phyloP scores from a whole-genome alignment of 2,113 vertebrate genomes.

The Todiramphus chloris region DNA sequence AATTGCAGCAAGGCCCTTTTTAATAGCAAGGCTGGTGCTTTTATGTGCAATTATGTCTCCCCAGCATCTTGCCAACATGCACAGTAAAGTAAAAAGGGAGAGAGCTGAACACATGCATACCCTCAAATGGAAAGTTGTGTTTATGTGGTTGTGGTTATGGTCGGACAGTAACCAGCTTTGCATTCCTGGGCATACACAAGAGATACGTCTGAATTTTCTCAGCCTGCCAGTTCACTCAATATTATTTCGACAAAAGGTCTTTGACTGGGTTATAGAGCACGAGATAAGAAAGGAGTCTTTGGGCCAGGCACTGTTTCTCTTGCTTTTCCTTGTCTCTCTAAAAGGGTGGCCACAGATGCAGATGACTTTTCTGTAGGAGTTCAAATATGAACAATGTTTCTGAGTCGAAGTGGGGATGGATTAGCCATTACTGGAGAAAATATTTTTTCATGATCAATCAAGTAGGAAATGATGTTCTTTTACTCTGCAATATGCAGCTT shows the following conservation, averaged over 20 bases:
- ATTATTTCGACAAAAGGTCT: constrained; percentile 11
- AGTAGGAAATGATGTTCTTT: neutral
- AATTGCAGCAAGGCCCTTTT: neutral
- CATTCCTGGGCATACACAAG: constrained; percentile 39
- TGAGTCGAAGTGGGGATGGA: neutral
- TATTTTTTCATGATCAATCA: neutral
- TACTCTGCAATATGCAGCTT: neutral
- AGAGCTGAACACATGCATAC: neutral
- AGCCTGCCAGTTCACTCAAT: neutral
- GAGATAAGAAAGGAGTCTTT: neutral
- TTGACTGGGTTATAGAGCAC: neutral
- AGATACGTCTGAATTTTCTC: constrained; percentile 33
- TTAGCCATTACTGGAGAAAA: neutral
- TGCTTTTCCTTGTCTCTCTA: neutral
- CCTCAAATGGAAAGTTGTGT: constrained; percentile 56
- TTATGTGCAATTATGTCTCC: neutral
- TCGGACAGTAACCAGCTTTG: constrained; percentile 29
- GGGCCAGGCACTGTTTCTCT: neutral
- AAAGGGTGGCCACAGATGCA: neutral
- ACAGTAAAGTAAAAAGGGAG: neutral
- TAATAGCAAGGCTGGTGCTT: neutral
- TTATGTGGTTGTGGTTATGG: constrained; percentile 62
- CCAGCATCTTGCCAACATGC: neutral
- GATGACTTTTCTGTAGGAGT: neutral
- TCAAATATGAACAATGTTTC: neutral